These are phyloP conservation scores for Pseudomyrmex flavicornis DNA, from an alignment of 1,140 invertebrate genomes.

Conservation along the genomic window DNA sequence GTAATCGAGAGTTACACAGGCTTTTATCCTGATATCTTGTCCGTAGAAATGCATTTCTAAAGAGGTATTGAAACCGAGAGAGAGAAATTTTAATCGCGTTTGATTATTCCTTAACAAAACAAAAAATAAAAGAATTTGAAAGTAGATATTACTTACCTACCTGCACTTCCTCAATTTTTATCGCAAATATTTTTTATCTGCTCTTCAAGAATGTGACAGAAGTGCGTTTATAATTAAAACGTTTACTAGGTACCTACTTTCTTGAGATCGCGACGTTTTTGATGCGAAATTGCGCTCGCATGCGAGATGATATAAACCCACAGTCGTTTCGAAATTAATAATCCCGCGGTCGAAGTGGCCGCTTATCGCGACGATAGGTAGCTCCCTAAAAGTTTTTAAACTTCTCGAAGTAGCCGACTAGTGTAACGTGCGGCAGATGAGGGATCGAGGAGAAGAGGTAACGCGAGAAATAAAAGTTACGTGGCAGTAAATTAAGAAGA, in stretches of 20 bases:
- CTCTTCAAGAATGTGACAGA: neutral
- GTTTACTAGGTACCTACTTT: neutral
- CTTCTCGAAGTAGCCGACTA: slow-evolving; percentile 12
- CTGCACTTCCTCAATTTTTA: neutral
- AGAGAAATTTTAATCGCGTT: slow-evolving; percentile 3
- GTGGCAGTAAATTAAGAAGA: slow-evolving; percentile 60
- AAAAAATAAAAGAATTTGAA: neutral
- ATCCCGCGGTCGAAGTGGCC: slow-evolving; percentile 28
- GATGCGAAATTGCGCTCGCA: neutral
- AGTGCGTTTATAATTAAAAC: neutral
- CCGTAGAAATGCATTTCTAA: slow-evolving; percentile 44
- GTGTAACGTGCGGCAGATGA: slow-evolving; percentile 1
- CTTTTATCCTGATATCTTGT: slow-evolving; percentile 69
- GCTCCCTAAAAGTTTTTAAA: slow-evolving; percentile 47
- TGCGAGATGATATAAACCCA: slow-evolving; percentile 1
- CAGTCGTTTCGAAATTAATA: slow-evolving; percentile 48
- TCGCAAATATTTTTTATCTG: neutral
- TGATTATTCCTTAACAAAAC: neutral
- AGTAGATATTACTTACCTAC: too few species aligned
- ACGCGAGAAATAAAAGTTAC: slow-evolving; percentile 53
- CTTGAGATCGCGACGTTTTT: neutral
- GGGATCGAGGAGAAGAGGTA: neutral
- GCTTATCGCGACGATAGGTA: slow-evolving; percentile 45
- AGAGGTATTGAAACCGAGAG: slow-evolving; percentile 18
- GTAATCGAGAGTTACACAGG: slow-evolving; percentile 80